Conservation (phyloP, 2,888 invertebrate genomes). For the Unio delphinus region DNA sequence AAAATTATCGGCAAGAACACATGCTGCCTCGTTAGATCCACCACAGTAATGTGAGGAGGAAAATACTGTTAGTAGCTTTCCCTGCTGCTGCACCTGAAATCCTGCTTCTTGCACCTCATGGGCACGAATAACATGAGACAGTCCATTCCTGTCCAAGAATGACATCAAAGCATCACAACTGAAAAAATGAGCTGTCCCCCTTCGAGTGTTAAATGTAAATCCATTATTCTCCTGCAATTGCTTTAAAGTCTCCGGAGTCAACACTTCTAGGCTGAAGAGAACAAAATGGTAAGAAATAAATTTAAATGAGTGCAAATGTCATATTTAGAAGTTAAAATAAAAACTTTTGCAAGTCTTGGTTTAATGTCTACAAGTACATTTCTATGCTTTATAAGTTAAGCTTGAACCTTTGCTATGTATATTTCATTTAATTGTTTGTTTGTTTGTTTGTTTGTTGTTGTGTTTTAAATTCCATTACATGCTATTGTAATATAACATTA, state of each 20-base stretch:
- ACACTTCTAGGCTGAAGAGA: slow-evolving; percentile 53
- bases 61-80: slow-evolving; percentile 82
- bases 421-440: too few relatives aligned
- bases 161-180: slow-evolving; percentile 79
- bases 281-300: background rate
- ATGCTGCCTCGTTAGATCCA: slow-evolving; percentile 81
- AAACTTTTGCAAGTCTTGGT: too few relatives aligned
- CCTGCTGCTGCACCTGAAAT: slow-evolving; percentile 81
- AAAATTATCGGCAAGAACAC: slow-evolving; percentile 79
- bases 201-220: slow-evolving; percentile 79
- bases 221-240: slow-evolving; percentile 73
- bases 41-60: slow-evolving; percentile 84
- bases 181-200: slow-evolving; percentile 84
- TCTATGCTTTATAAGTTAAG: too few relatives aligned
- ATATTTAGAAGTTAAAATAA: too few relatives aligned
- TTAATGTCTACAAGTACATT: too few relatives aligned
- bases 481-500: too few relatives aligned
- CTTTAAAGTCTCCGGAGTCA: slow-evolving; percentile 58
- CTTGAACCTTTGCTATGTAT: too few relatives aligned
- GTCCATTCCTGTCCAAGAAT: slow-evolving; percentile 79
- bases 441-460: too few relatives aligned
- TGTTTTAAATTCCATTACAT: too few relatives aligned
- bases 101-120: slow-evolving; percentile 83
- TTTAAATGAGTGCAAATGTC: too few relatives aligned
- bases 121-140: slow-evolving; percentile 82